phyloP scores from a whole-genome alignment of 2,888 invertebrate species.

The Cepaea hortensis region DNA sequence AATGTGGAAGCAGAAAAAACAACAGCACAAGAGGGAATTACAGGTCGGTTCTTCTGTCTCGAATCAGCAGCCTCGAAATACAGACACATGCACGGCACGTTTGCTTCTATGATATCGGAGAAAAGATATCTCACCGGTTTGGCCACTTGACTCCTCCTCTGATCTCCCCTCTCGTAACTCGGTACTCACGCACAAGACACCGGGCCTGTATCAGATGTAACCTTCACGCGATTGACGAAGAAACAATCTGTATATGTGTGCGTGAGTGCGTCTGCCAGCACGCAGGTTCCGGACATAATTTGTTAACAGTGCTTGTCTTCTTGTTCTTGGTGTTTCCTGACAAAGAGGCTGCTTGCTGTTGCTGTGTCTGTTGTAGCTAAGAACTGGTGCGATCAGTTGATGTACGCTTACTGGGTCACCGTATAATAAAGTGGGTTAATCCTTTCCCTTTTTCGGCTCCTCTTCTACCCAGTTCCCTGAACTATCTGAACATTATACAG shows the following conservation, averaged over 20 bases:
- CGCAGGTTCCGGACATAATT: not conserved
- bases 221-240: not conserved
- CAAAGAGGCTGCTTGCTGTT: too few relatives aligned
- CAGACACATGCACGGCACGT: slow-evolving; percentile 14
- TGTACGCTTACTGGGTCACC: too few relatives aligned
- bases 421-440: too few relatives aligned
- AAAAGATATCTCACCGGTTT: slow-evolving; percentile 16
- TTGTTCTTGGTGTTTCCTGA: too few relatives aligned
- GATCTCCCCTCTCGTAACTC: not conserved
- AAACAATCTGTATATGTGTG: not conserved
- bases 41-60: not conserved
- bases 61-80: not conserved
- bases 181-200: not conserved
- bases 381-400: too few relatives aligned
- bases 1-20: too few relatives aligned
- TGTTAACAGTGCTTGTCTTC: not conserved
- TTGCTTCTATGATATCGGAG: slow-evolving; percentile 22
- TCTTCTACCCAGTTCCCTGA: too few relatives aligned
- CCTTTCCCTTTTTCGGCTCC: too few relatives aligned
- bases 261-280: not conserved
- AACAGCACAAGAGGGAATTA: too few relatives aligned
- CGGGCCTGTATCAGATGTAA: not conserved
- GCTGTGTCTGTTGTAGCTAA: too few relatives aligned
- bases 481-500: too few relatives aligned
- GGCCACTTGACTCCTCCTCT: not conserved